Evolutionary conservation across 35 echinoderm and acorn worm genomes (phyloP), one percentile per base, ranked within the genome.

Genomic region (Holothuria glaberrima): DNA sequence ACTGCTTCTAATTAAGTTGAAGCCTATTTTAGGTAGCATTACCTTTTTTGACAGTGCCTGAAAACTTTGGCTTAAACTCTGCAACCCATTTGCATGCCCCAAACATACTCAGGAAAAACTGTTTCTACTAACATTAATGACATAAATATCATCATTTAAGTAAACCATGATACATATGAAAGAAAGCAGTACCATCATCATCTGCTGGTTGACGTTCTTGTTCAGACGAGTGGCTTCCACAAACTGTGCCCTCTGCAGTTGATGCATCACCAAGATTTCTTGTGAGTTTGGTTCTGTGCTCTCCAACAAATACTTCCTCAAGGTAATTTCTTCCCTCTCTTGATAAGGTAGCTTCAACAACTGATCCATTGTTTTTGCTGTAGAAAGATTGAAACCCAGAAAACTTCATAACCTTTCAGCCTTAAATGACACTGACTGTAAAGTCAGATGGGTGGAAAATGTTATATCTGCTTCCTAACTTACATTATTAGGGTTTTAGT

Each of bases 261-360:
- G 89, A 71, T 98, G 96, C 93, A 98, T 98, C 21, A 98, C 91
- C 9, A 98, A 91, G 16, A 98, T 60, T 65, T 98, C 96, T 50
- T 94, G 91, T 3, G 96, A 94, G 88, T 98, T 98, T 19, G 93
- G 90, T 59, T 98, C 96, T 45, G 83, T 95, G 44, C 93, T 92
- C 19, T 94, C 93, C 63, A 91, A 58, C 18, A 98, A 80, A 71
- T 98, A 98, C 5, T 86, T 89, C 62, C 48, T 88, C 48, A 98
- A 71, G 9, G 82, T 86, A 9, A 83, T 63, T 80, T 98, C 96
- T 58, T 98, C 96, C n/a, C 52, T 62, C 26, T 98, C 90, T 74
- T 89, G 80, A 68, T 95, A 94, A 16, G 93, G 96, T 4, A 98
- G 88, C 32, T 94, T 81, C 38, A 98, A 79, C 26, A 98, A 79